Evolutionary conservation across 1,140 invertebrate genomes (phyloP).

Genomic region (Teleogryllus occipitalis): DNA sequence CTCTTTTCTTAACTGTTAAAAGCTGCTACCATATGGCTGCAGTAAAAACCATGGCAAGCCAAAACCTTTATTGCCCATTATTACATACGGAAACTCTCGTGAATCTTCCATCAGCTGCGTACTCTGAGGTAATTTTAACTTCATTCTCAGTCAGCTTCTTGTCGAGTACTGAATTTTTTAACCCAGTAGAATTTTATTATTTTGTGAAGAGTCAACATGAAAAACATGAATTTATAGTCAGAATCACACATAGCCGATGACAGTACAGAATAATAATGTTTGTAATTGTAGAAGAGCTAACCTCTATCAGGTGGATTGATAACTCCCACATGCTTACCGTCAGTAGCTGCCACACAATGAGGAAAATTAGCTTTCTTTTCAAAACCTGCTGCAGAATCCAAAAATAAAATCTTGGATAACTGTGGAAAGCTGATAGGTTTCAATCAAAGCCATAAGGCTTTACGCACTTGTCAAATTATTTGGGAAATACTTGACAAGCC

Average conservation of each 20-base stretch:
- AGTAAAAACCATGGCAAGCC: slow-evolving; percentile 22
- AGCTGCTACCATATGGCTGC: slow-evolving; percentile 14
- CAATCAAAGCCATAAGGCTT: background rate
- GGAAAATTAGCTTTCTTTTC: slow-evolving; percentile 12
- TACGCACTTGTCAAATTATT: background rate
- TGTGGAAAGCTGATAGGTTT: background rate
- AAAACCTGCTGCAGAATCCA: slow-evolving; percentile 7
- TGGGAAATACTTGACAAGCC: background rate
- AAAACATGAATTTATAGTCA: slow-evolving; percentile 27
- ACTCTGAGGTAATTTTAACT: background rate
- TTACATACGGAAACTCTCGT: background rate
- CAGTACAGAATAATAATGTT: slow-evolving; percentile 32
- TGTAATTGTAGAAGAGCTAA: slow-evolving; percentile 32
- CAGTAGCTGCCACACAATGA: slow-evolving; percentile 26
- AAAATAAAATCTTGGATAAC: slow-evolving; percentile 15
- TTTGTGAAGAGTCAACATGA: slow-evolving; percentile 35
- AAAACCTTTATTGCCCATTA: slow-evolving; percentile 31
- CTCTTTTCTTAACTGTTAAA: slow-evolving; percentile 26
- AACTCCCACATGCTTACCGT: slow-evolving; percentile 33
- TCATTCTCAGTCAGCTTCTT: slow-evolving; percentile 10
- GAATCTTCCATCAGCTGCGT: too few species aligned
- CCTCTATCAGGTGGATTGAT: slow-evolving; percentile 25
- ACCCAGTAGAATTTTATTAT: background rate
- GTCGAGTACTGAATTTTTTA: background rate
- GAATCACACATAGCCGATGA: slow-evolving; percentile 35